phyloP scores from a whole-genome alignment of 1,140 invertebrate genomes.

The Aethina tumida region DNA sequence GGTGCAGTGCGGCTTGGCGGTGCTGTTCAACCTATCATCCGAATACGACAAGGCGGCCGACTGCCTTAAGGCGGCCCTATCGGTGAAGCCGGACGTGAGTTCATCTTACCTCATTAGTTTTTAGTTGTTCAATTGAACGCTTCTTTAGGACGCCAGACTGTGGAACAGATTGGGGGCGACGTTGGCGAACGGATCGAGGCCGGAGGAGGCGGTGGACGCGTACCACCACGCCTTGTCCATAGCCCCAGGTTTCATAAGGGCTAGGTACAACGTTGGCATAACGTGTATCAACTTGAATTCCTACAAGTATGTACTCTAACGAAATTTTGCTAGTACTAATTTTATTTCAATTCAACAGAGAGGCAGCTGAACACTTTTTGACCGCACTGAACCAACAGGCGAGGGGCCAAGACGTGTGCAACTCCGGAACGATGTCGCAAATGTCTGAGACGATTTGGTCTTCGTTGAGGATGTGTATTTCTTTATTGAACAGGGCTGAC shows the following conservation, averaged over 20 bases:
- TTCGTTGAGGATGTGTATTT: constrained; percentile 81
- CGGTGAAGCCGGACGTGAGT: constrained; percentile 65
- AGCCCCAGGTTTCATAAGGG: constrained; percentile 91
- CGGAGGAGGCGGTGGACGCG: constrained; percentile 92
- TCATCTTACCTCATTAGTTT: constrained; percentile 1
- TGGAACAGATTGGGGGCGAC: constrained; percentile 98
- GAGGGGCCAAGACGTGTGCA: constrained; percentile 52
- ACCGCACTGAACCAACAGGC: constrained; percentile 88
- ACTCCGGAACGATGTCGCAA: constrained; percentile 41
- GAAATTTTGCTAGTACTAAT: neutral
- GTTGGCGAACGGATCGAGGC: constrained; percentile 87
- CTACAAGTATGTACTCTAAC: constrained; percentile 53
- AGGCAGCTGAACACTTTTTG: constrained; percentile 93
- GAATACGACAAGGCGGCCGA: constrained; percentile 96
- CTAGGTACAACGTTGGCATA: constrained; percentile 95
- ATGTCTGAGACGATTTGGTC: constrained; percentile 95
- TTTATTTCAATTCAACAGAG: constrained; percentile 42
- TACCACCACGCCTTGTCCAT: constrained; percentile 87
- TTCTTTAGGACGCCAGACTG: constrained; percentile 72
- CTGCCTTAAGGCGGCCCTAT: constrained; percentile 85
- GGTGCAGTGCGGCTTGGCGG: constrained; percentile 90
- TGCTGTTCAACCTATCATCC: constrained; percentile 88
- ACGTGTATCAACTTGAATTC: constrained; percentile 94
- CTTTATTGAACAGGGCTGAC: constrained; percentile 75
- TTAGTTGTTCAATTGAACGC: too few species aligned